These are phyloP conservation scores for Lates calcarifer DNA, from an alignment of 2,113 vertebrate species.

Conservation along the genomic window DNA sequence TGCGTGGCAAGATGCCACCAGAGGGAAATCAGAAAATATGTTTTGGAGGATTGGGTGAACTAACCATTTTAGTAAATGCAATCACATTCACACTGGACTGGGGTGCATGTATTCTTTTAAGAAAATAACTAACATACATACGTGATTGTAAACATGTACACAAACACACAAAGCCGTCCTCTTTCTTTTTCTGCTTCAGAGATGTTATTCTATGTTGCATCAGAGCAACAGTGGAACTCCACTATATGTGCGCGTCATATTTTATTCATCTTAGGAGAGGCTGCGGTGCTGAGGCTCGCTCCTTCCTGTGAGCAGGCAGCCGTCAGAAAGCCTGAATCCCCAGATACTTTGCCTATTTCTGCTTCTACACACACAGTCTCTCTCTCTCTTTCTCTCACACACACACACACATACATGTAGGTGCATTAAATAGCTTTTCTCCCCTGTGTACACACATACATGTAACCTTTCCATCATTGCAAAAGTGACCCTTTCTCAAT, in stretches of 20 bases:
- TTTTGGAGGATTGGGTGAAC: background rate
- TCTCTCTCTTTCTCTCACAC: too few species aligned
- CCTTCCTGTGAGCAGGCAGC: conserved; percentile 69
- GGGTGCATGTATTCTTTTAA: conserved; percentile 6
- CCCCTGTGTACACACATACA: conserved; percentile 22
- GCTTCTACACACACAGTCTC: conserved; percentile 19
- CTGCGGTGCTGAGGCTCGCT: conserved; percentile 56
- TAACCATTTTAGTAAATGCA: conserved; percentile 9
- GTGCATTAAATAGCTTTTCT: conserved; percentile 27
- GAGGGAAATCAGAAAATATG: conserved; percentile 8
- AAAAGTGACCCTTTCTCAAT: conserved; percentile 42
- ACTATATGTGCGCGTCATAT: conserved; percentile 74
- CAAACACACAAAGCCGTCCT: conserved; percentile 7
- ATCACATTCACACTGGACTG: background rate
- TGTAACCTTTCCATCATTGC: conserved; percentile 24
- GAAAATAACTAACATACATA: conserved; percentile 13
- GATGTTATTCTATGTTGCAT: conserved; percentile 70
- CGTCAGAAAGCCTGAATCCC: conserved; percentile 71
- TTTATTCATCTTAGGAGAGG: conserved; percentile 79
- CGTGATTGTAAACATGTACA: background rate
- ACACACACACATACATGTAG: conserved; percentile 4
- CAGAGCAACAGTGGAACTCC: conserved; percentile 65
- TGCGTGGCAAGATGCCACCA: conserved; percentile 1
- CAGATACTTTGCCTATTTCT: conserved; percentile 59
- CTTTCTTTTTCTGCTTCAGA: conserved; percentile 50